Percentiles rank a stretch among this genome's conserved stretches.
These are phyloP conservation scores for Saccostrea echinata DNA, from an alignment of 1,140 invertebrate species.

Conservation along the genomic window DNA sequence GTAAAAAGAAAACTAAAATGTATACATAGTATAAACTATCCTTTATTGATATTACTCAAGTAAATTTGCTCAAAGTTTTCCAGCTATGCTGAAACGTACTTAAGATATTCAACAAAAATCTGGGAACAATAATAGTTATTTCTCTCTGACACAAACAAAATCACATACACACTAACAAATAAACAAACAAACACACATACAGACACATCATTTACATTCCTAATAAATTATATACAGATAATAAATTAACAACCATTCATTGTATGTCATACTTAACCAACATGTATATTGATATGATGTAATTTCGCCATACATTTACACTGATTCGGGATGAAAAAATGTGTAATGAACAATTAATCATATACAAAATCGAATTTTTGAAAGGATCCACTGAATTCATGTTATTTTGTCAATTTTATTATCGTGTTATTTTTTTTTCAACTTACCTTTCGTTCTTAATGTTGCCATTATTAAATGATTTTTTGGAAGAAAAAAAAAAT, in stretches of 20 bases:
- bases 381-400: too few species aligned
- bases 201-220: neutral
- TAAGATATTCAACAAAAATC: neutral
- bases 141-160: neutral
- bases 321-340: neutral
- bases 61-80: neutral
- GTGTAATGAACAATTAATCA: neutral
- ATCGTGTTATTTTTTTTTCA: too few species aligned
- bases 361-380: too few species aligned
- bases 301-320: neutral
- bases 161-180: neutral
- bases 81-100: neutral
- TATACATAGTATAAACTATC: conserved; percentile 11
- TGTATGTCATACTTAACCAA: neutral
- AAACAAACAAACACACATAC: neutral
- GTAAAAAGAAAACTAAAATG: neutral
- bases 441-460: too few species aligned
- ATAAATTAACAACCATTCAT: neutral
- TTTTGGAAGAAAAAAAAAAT: too few species aligned
- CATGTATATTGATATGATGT: neutral
- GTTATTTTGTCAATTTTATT: too few species aligned
- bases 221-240: conserved; percentile 34
- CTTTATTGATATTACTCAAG: conserved; percentile 8
- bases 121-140: conserved; percentile 5
- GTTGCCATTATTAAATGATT: too few species aligned